phyloP scores from a whole-genome alignment of 92 coral and sea anemone species.

The Epizoanthus stellaris region DNA sequence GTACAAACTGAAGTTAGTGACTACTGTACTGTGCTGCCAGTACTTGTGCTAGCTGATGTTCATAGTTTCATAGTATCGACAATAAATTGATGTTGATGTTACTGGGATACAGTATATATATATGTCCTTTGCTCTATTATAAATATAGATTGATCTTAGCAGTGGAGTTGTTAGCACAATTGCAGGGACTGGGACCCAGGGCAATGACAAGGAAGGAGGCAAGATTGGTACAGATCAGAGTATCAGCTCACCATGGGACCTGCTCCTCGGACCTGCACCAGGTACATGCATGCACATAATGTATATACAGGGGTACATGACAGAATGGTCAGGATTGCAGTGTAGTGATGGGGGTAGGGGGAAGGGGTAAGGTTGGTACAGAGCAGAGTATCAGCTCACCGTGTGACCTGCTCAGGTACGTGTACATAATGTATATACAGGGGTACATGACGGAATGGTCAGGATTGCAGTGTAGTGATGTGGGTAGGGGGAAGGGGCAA shows the following conservation, averaged over 20 bases:
- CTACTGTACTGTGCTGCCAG: too few species aligned
- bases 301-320: conserved; percentile 19
- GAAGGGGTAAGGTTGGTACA: conserved; percentile 34
- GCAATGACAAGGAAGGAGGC: conserved; percentile 87
- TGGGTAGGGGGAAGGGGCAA: conserved; percentile 65
- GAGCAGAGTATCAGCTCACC: conserved; percentile 86
- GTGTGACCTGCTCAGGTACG: too few species aligned
- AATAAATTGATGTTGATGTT: too few species aligned
- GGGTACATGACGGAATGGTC: conserved; percentile 69
- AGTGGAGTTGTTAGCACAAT: conserved; percentile 69
- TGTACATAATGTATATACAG: conserved; percentile 9
- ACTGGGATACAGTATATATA: too few species aligned
- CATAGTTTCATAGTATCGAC: too few species aligned
- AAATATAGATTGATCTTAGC: conserved; percentile 76
- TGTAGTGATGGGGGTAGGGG: conserved; percentile 88
- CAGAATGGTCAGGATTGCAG: conserved; percentile 81
- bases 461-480: conserved; percentile 86
- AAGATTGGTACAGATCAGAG: conserved; percentile 61
- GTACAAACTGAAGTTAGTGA: too few species aligned
- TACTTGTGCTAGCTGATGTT: too few species aligned
- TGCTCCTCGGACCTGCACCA: conserved; percentile 88
- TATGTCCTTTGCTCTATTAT: neutral
- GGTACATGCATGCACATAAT: conserved; percentile 45
- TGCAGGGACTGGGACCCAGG: conserved; percentile 95
- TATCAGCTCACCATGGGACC: conserved; percentile 98